A percentile compares a stretch with the other conserved stretches of the same genome.
Evolutionary conservation across 1,140 invertebrate species (phyloP).

Genomic region (Probaryconus sp.): DNA sequence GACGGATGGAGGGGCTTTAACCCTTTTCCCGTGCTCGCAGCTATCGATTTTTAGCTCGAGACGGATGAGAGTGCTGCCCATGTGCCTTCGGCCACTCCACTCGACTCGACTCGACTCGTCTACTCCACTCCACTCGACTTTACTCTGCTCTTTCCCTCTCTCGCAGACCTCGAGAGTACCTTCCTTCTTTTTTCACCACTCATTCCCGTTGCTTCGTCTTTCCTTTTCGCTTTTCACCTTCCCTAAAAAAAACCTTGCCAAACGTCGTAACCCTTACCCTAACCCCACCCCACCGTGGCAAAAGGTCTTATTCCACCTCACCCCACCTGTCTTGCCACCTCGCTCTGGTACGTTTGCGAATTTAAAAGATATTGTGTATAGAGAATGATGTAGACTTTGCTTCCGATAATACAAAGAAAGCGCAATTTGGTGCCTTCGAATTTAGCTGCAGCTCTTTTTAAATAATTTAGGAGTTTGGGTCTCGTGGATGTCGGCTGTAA

Average conservation of each 20-base stretch:
- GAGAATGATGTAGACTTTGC: too few relatives aligned
- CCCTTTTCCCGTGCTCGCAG: conserved; percentile 73
- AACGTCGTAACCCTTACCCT: conserved; percentile 34
- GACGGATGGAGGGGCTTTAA: conserved; percentile 72
- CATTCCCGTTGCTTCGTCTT: conserved; percentile 19
- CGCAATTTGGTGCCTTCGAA: too few relatives aligned
- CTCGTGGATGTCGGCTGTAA: too few relatives aligned
- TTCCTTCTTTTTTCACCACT: conserved; percentile 21
- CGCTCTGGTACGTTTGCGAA: neutral
- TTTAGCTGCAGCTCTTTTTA: too few relatives aligned
- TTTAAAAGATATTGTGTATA: conserved; percentile 1
- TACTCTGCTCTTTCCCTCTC: conserved; percentile 57
- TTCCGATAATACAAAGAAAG: too few relatives aligned
- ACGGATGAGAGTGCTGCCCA: conserved; percentile 68
- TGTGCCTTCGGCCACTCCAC: conserved; percentile 71
- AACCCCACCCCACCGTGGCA: neutral
- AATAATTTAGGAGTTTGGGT: too few relatives aligned
- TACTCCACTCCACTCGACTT: conserved; percentile 58
- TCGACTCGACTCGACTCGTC: conserved; percentile 68
- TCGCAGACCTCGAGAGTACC: conserved; percentile 42
- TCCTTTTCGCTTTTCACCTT: conserved; percentile 47
- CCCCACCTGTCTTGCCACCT: conserved; percentile 19
- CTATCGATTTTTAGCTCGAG: conserved; percentile 77
- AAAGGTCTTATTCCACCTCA: neutral
- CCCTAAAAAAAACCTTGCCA: conserved; percentile 34